phyloP scores from a whole-genome alignment of 1,140 invertebrate species.

The Pemphigus obesinymphae region DNA sequence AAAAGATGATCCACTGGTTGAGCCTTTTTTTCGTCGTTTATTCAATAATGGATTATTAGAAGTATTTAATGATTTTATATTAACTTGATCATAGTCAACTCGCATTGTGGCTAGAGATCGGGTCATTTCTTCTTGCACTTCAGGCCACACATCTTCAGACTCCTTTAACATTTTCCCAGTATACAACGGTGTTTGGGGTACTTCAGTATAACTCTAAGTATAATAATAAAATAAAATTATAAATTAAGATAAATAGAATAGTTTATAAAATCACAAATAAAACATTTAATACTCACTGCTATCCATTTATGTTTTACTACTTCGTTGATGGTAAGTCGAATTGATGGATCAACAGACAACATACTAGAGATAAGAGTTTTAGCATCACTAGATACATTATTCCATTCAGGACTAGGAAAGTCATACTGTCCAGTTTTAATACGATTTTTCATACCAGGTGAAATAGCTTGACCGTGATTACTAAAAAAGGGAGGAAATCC shows the following conservation, averaged over 20 bases:
- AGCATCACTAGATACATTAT: slow-evolving; percentile 85
- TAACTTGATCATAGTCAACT: slow-evolving; percentile 85
- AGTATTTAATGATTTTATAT: slow-evolving; percentile 82
- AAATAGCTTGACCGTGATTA: slow-evolving; percentile 93
- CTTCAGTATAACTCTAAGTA: slow-evolving; percentile 73
- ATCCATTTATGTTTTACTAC: slow-evolving; percentile 90
- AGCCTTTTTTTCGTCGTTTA: slow-evolving; percentile 67
- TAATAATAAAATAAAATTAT: slow-evolving; percentile 7
- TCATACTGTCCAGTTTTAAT: slow-evolving; percentile 94
- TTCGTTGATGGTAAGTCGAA: slow-evolving; percentile 83
- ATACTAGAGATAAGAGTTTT: slow-evolving; percentile 92
- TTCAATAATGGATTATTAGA: slow-evolving; percentile 87
- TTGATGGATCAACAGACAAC: slow-evolving; percentile 85
- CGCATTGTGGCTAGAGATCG: slow-evolving; percentile 93
- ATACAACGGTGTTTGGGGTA: slow-evolving; percentile 89
- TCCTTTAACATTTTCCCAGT: slow-evolving; percentile 82
- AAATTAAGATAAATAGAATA: too few relatives aligned
- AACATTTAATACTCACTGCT: slow-evolving; percentile 59
- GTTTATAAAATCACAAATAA: neutral
- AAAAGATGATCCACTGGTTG: slow-evolving; percentile 47
- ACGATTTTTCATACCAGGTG: slow-evolving; percentile 98
- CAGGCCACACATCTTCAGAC: slow-evolving; percentile 87
- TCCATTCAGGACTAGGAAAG: slow-evolving; percentile 95
- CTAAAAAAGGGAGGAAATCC: slow-evolving; percentile 98
- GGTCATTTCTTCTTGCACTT: slow-evolving; percentile 98